Evolutionary conservation across 2,113 vertebrate genomes (phyloP), one percentile per base, ranked within the genome.

Genomic region (Speoplatyrhinus poulsoni): DNA sequence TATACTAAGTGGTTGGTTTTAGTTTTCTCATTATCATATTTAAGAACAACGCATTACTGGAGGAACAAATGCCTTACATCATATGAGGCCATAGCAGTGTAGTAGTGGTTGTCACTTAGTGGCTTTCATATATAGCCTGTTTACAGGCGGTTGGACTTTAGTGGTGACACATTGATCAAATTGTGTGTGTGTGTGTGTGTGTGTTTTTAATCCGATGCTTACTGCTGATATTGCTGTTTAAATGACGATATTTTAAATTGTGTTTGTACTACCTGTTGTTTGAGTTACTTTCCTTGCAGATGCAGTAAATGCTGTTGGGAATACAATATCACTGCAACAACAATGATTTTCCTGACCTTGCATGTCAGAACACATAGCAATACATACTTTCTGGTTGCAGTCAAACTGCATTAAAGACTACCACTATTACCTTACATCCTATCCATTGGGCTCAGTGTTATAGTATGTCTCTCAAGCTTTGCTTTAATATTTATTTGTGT

Each of bases 11-110:
- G 65, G 55, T 77, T 64, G 50, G 48, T 70, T 55, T 77, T 69
- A 55, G 65, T 13, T 63, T 60, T 41, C 73, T 73, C 33, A 12
- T 47, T 65, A 57, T 26, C 26, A 26, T 60, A 59, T 85, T 85
- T 83, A 8, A 72, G 63, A 46, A 60, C 19, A 26, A 41, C 26
- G 3, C 26, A 26, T 47, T 13, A 61, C 26, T 46, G 16, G 12
- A 17, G 12, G 19, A n/a, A 60, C 3, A 15, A 33, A 19, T 1
- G 4, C 17, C 17, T 58, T 56, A 57, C 15, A 33, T 70, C 57
- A 17, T 48, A 53, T 33, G 11, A 46, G 19, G 56, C 53, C n/a
- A 49, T 1, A 6, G 12, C 56, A 41, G 36, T 41, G 36, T 41
- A 41, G 36, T 41, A 26, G 26, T 41, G 36, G 36, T 2, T 62